phyloP scores from a whole-genome alignment of 2,888 invertebrate genomes.

The Philonicus albiceps region DNA sequence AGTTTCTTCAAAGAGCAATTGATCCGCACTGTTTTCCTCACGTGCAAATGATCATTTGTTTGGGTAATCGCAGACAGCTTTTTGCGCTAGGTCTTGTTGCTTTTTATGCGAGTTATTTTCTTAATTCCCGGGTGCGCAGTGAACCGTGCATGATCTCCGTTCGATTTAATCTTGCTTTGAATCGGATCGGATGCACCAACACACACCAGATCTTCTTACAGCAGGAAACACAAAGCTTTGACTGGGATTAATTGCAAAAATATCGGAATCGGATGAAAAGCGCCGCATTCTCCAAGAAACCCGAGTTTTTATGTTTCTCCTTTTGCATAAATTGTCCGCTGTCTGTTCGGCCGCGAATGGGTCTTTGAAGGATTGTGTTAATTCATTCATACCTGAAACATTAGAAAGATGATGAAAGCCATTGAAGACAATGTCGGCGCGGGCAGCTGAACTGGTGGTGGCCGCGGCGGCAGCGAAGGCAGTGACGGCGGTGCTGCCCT shows the following conservation, averaged over 20 bases:
- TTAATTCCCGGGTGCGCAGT: not conserved
- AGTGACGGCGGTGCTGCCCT: not conserved
- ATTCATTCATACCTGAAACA: slow-evolving; percentile 43
- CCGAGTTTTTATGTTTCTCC: slow-evolving; percentile 9
- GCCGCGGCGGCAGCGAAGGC: slow-evolving; percentile 15
- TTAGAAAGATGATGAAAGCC: slow-evolving; percentile 45
- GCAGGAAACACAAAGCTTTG: slow-evolving; percentile 31
- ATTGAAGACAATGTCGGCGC: slow-evolving; percentile 34
- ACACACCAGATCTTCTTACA: slow-evolving; percentile 29
- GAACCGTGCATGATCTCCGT: not conserved
- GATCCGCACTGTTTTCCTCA: slow-evolving; percentile 33
- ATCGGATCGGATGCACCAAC: slow-evolving; percentile 24
- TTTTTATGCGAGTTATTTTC: not conserved
- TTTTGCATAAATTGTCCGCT: not conserved
- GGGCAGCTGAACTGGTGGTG: not conserved
- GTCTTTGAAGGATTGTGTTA: not conserved
- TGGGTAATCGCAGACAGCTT: not conserved
- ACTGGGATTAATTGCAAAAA: slow-evolving; percentile 41
- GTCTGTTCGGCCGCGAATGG: not conserved
- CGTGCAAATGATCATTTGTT: slow-evolving; percentile 14
- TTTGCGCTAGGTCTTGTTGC: not conserved
- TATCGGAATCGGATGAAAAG: slow-evolving; percentile 13
- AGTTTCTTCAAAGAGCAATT: not conserved
- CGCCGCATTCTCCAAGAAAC: not conserved
- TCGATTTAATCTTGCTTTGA: not conserved